phyloP scores from a whole-genome alignment of 2,888 invertebrate species.

The Crematogaster levior region DNA sequence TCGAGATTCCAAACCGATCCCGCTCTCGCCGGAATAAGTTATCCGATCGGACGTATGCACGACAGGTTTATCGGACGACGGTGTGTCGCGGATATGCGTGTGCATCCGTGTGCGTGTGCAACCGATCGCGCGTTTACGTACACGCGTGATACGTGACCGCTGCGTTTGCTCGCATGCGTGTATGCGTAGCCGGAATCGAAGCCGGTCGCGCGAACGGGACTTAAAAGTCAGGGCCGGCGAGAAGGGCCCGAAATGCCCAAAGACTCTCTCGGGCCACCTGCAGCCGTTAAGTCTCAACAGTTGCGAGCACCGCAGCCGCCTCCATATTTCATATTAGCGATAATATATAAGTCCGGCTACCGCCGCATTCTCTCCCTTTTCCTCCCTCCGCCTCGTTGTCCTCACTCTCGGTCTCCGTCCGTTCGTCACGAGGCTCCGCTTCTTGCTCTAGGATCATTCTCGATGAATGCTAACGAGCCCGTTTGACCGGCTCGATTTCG shows the following conservation, averaged over 20 bases:
- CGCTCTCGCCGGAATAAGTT: constrained; percentile 75
- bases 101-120: background rate
- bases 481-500: constrained; percentile 32
- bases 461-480: constrained; percentile 61
- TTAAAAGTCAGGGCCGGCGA: constrained; percentile 51
- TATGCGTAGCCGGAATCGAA: constrained; percentile 29
- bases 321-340: constrained; percentile 83
- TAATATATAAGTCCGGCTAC: constrained; percentile 75
- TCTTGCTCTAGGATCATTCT: constrained; percentile 47
- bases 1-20: constrained; percentile 52
- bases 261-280: constrained; percentile 77
- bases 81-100: constrained; percentile 42
- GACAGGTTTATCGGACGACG: constrained; percentile 82
- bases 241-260: constrained; percentile 54
- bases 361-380: constrained; percentile 40
- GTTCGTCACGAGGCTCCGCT: background rate
- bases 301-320: constrained; percentile 79
- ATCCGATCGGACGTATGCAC: constrained; percentile 78
- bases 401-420: background rate
- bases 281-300: constrained; percentile 81
- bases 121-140: background rate
- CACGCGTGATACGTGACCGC: background rate
- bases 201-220: constrained; percentile 63
- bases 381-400: constrained; percentile 11
- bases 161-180: background rate